Conservation (phyloP, 2,797 vertebrate genomes). For the Rhabdophis nuchalis region DNA sequence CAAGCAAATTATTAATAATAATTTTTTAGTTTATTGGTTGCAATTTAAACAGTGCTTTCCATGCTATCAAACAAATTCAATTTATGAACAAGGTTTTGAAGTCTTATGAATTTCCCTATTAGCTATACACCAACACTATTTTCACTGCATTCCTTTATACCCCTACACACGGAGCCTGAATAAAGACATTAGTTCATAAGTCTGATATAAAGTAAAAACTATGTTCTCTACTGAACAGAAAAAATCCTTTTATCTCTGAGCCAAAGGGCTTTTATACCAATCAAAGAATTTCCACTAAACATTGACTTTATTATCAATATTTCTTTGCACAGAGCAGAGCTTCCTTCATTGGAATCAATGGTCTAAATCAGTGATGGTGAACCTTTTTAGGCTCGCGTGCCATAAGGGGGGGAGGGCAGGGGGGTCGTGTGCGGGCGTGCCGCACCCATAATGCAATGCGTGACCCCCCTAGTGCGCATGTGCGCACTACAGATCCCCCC, state of each 20-base stretch:
- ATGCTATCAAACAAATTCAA: not conserved
- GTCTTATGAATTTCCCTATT: not conserved
- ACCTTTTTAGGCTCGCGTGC: too few relatives aligned
- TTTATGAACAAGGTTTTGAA: not conserved
- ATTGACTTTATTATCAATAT: not conserved
- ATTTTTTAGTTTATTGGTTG: not conserved
- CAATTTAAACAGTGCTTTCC: not conserved
- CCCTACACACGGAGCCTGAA: not conserved
- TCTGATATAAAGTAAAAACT: not conserved
- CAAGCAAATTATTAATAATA: not conserved
- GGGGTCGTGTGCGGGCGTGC: too few relatives aligned
- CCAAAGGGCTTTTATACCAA: not conserved
- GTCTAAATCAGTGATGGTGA: too few relatives aligned
- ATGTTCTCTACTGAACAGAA: not conserved
- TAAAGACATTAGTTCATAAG: not conserved
- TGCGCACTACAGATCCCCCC: too few relatives aligned
- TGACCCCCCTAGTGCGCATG: too few relatives aligned
- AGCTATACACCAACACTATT: not conserved
- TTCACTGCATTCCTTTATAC: not conserved
- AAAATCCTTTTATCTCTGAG: not conserved
- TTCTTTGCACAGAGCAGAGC: not conserved
- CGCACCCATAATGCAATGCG: too few relatives aligned
- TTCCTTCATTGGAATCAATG: not conserved
- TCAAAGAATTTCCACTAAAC: not conserved
- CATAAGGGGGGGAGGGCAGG: too few relatives aligned